Evolutionary conservation across 2,888 invertebrate genomes (phyloP).

Genomic region (Deroplatys truncata): DNA sequence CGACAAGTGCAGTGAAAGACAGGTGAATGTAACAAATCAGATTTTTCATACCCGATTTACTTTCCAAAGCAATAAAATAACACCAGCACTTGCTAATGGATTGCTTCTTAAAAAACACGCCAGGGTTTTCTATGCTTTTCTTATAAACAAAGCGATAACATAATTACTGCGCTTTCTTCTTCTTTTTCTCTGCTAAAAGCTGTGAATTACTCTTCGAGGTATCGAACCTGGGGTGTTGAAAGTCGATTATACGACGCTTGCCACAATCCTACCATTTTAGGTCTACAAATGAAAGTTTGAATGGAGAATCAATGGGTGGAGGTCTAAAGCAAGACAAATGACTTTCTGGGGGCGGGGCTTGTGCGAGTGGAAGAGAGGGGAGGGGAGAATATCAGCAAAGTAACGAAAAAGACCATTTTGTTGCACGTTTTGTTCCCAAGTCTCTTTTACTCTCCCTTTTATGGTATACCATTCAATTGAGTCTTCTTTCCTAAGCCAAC

Average conservation of each 20-base stretch:
- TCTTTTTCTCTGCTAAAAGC: no score
- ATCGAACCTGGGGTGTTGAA: neutral
- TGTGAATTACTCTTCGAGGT: neutral
- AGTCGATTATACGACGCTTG: neutral
- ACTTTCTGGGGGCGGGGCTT: constrained; percentile 4
- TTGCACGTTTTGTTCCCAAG: neutral
- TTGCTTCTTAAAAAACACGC: no score
- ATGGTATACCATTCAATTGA: neutral
- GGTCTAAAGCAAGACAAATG: constrained; percentile 11
- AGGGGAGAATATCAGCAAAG: neutral
- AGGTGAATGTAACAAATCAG: no score
- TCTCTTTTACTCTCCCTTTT: neutral
- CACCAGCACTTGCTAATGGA: no score
- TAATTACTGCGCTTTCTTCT: no score
- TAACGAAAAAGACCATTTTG: neutral
- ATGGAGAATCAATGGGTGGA: constrained; percentile 21
- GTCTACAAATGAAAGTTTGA: constrained; percentile 7
- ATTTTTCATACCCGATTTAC: no score
- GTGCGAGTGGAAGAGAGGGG: neutral
- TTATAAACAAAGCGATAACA: no score
- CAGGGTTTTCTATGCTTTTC: no score
- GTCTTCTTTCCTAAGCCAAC: neutral
- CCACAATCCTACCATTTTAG: constrained; percentile 2
- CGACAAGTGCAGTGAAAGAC: no score
- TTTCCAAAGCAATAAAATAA: no score